Evolutionary conservation across 2,797 vertebrate species (phyloP), one percentile per base, ranked within the genome.

Genomic region (Sebastes matsubarae): DNA sequence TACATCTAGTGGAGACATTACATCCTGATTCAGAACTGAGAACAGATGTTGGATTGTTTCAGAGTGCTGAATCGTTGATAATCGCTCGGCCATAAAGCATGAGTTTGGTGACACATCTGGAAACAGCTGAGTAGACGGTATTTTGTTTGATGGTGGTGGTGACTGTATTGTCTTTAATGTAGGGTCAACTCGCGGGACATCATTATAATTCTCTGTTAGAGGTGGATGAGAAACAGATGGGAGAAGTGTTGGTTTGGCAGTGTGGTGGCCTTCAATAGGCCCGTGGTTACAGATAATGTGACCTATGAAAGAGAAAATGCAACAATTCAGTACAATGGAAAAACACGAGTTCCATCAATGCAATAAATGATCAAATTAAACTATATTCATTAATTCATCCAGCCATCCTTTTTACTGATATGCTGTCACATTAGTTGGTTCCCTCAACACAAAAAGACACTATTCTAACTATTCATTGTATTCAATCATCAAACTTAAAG

Each of bases 31-130:
- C 38, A 64, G 24, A 75, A 32, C 30, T 10, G 29, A 32, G 22
- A 64, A 71, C 61, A 80, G 46, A 79, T 80, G 63, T 64, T 63
- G 32, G 75, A 59, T 24, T 24, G 60, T 80, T 32, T 68, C 16
- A 25, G 6, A 58, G 29, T 34, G 61, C 58, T 55, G 60, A 68
- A 65, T 55, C 54, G 4, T 38, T 68, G 74, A 55, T 63, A 68
- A 42, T 10, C 57, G 72, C 34, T 77, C 7, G 0, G 20, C 27
- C 66, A 22, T 71, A 65, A 76, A 54, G 79, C 4, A 59, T 68
- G 66, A 30, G 58, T 63, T 81, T 2, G 64, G 46, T 84, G 88
- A 82, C 61, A 78, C 75, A 80, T 87, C 60, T 81, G 63, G 64
- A 83, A 83, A 78, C 1, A 38, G 64, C n/a, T 9, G 59, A 67